These are phyloP conservation scores for Addax nasomaculatus DNA, from an alignment of 2,113 vertebrate genomes.

Conservation along the genomic window DNA sequence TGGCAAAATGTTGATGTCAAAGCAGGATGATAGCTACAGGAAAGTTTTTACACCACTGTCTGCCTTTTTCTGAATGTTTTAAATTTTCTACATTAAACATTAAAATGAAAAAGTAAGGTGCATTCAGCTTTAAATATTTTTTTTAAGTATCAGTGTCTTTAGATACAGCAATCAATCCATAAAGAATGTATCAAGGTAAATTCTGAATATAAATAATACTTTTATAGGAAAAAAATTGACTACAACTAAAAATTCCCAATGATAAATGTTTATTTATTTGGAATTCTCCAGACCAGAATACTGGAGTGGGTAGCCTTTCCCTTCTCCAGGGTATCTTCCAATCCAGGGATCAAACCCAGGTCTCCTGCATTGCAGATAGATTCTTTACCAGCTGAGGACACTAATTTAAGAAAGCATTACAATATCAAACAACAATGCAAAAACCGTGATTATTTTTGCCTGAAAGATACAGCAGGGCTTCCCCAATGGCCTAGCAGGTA, in stretches of 20 bases:
- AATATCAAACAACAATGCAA: background rate
- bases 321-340: background rate
- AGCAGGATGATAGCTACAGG: background rate
- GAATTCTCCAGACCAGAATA: background rate
- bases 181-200: background rate
- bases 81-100: background rate
- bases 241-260: background rate
- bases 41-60: background rate
- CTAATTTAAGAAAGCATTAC: background rate
- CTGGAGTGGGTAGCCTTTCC: background rate
- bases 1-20: background rate
- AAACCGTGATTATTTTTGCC: fast-evolving
- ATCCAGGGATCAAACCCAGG: background rate
- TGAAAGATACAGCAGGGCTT: background rate
- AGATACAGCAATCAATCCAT: background rate
- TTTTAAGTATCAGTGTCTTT: background rate
- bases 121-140: background rate
- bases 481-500: background rate
- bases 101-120: background rate
- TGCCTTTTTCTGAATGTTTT: background rate
- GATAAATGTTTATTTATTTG: background rate
- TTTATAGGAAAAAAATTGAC: background rate
- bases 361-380: fast-evolving
- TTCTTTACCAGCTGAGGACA: background rate
- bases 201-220: background rate